Evolutionary conservation across 1,140 invertebrate species (phyloP).

Genomic region (Rhysida immarginata): DNA sequence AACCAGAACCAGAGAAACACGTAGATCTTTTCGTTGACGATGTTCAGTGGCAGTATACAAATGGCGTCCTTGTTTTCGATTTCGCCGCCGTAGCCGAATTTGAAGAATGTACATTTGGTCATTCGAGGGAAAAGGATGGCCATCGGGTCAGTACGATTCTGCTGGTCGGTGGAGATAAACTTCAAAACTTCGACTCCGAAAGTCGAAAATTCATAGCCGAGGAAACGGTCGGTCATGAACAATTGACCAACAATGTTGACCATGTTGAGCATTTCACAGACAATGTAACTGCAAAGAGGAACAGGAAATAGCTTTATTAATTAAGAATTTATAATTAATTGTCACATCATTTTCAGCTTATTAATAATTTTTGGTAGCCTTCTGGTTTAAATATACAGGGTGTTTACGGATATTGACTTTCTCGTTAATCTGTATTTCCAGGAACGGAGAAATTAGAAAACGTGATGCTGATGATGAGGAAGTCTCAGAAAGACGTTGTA

Average conservation of each 20-base stretch:
- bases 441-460: too few species aligned
- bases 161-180: neutral
- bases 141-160: constrained; percentile 1
- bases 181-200: neutral
- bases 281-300: neutral
- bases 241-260: neutral
- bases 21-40: constrained; percentile 6
- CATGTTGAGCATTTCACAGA: neutral
- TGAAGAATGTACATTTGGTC: constrained; percentile 10
- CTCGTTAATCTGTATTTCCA: too few species aligned
- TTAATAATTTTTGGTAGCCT: too few species aligned
- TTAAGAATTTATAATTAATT: too few species aligned
- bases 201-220: neutral
- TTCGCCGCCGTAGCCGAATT: constrained; percentile 2
- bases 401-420: too few species aligned
- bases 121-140: constrained; percentile 8
- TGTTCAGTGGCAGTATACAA: constrained; percentile 1
- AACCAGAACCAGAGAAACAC: neutral
- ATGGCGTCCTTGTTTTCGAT: constrained; percentile 6
- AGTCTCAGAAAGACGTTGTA: too few species aligned
- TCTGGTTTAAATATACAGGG: too few species aligned
- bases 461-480: too few species aligned
- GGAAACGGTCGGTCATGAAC: neutral
- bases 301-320: too few species aligned
- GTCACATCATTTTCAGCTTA: too few species aligned